Percentiles rank a stretch among this genome's conserved stretches.
Evolutionary conservation across 2,797 vertebrate genomes (phyloP).

Genomic region (Peromyscus eremicus): DNA sequence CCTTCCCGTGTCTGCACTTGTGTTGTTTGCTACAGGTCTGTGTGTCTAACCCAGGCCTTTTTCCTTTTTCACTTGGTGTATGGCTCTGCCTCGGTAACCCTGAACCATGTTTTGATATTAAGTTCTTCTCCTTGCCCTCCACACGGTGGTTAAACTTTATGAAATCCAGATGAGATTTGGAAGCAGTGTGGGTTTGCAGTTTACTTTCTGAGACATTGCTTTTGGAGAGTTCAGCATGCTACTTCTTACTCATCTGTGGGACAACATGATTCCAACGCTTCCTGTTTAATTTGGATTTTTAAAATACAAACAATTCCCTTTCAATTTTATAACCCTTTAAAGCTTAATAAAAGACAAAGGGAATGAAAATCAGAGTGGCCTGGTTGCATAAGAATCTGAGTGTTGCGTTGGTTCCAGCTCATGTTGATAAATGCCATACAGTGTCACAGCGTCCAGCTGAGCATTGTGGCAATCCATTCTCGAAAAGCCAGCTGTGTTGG

Average conservation of each 20-base stretch:
- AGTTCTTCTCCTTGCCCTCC: conserved; percentile 83
- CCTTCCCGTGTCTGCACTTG: neutral
- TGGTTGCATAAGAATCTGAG: conserved; percentile 90
- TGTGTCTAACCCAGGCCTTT: neutral
- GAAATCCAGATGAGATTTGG: conserved; percentile 91
- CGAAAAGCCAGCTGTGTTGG: conserved; percentile 82
- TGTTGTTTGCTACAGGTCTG: neutral
- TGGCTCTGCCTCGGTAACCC: conserved; percentile 79
- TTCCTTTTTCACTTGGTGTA: conserved; percentile 68
- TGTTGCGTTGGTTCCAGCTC: conserved; percentile 84
- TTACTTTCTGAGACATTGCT: conserved; percentile 84
- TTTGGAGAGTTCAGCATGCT: conserved; percentile 76
- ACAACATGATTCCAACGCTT: conserved; percentile 82
- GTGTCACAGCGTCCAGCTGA: conserved; percentile 85
- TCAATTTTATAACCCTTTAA: conserved; percentile 79
- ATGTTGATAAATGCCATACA: conserved; percentile 85
- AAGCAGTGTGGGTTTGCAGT: conserved; percentile 82
- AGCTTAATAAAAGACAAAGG: conserved; percentile 86
- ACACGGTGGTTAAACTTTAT: conserved; percentile 86
- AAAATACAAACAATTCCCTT: conserved; percentile 80
- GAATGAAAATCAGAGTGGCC: conserved; percentile 84
- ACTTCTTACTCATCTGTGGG: conserved; percentile 84
- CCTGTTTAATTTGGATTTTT: conserved; percentile 88
- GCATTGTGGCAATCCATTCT: conserved; percentile 85
- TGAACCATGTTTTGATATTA: conserved; percentile 84